Percentiles rank a stretch among this genome's conserved stretches.
phyloP scores from a whole-genome alignment of 2,113 vertebrate genomes.

The Ceratotherium simum region DNA sequence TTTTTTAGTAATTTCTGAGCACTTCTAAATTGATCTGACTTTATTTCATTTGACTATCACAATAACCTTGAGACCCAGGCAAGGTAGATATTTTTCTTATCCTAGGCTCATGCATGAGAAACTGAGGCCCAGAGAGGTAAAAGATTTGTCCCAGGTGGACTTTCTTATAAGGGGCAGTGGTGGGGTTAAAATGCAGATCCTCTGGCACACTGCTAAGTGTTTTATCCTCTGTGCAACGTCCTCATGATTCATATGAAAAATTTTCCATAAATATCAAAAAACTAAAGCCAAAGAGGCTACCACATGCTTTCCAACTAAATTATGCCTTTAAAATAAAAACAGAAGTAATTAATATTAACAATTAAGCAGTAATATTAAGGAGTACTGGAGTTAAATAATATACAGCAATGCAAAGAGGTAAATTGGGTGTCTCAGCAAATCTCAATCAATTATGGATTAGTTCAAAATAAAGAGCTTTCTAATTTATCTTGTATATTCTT shows the following conservation, averaged over 20 bases:
- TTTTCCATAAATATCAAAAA: background rate
- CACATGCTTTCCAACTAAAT: background rate
- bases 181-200: background rate
- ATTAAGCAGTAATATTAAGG: background rate
- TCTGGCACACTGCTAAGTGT: background rate
- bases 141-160: background rate
- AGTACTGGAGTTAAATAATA: background rate
- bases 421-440: background rate
- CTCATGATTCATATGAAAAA: background rate
- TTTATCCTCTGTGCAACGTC: background rate
- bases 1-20: background rate
- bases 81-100: background rate
- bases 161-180: background rate
- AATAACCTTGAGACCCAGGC: background rate
- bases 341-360: background rate
- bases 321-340: background rate
- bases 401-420: background rate
- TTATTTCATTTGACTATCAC: conserved; percentile 14
- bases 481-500: background rate
- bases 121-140: background rate
- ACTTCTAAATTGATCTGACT: background rate
- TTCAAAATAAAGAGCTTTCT: background rate
- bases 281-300: background rate
- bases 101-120: background rate
- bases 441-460: background rate